Percentiles rank a stretch among this genome's conserved stretches.
Conservation (phyloP, 2,113 vertebrate genomes). For the Labeo rohita region DNA sequence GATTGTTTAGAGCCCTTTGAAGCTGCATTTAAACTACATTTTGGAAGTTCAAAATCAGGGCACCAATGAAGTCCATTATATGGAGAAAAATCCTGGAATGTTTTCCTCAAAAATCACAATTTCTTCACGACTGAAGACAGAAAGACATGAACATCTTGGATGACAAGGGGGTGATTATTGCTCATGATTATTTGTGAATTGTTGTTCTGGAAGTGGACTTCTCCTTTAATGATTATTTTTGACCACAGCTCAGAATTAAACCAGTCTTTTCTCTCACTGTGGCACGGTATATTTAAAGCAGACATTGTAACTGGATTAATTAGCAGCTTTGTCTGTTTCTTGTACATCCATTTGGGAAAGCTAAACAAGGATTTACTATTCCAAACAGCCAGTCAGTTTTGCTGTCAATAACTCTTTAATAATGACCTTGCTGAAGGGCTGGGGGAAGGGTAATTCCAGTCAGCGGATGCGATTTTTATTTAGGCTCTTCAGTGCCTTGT, state of each 20-base stretch:
- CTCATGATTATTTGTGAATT: too few relatives aligned
- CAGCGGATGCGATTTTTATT: not conserved
- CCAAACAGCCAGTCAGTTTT: constrained; percentile 19
- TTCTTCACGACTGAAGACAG: too few relatives aligned
- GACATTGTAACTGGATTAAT: constrained; percentile 31
- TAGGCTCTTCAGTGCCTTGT: not conserved
- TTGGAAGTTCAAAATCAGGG: too few relatives aligned
- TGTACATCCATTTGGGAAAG: not conserved
- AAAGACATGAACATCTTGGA: too few relatives aligned
- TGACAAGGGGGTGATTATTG: too few relatives aligned
- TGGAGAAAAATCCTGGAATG: too few relatives aligned
- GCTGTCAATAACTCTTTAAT: constrained; percentile 11
- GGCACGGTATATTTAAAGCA: constrained; percentile 13
- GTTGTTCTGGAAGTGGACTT: too few relatives aligned
- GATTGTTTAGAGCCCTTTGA: too few relatives aligned
- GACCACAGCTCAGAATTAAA: not conserved
- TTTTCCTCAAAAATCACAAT: too few relatives aligned
- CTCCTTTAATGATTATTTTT: not conserved
- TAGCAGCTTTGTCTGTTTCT: constrained; percentile 15
- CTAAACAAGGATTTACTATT: constrained; percentile 12
- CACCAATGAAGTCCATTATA: too few relatives aligned
- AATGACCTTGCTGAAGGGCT: constrained; percentile 9
- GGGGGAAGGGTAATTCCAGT: not conserved
- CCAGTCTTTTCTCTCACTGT: not conserved
- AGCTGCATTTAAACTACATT: too few relatives aligned